Evolutionary conservation across 2,797 vertebrate species (phyloP).

Genomic region (Neosilurus hyrtlii): DNA sequence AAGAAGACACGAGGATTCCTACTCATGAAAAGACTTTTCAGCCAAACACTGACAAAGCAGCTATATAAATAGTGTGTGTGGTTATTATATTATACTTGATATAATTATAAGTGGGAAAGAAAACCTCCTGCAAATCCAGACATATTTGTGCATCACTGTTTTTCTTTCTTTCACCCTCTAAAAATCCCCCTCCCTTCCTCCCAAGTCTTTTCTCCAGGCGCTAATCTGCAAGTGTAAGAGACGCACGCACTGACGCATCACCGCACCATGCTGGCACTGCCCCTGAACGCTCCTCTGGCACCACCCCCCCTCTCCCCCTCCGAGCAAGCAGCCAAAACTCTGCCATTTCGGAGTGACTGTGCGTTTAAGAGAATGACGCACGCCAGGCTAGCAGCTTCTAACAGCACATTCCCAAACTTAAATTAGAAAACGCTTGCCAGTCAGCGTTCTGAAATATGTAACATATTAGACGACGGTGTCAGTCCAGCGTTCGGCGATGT

Average conservation of each 20-base stretch:
- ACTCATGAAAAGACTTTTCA: neutral
- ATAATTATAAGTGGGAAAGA: neutral
- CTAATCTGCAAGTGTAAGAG: conserved; percentile 47
- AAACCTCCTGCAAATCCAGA: conserved; percentile 26
- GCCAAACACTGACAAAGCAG: neutral
- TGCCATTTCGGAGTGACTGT: conserved; percentile 31
- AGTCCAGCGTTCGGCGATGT: neutral
- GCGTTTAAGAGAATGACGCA: conserved; percentile 36
- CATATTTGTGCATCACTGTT: conserved; percentile 38
- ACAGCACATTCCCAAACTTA: neutral
- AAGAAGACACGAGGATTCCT: neutral
- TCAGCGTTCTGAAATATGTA: neutral
- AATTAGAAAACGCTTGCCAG: conserved; percentile 6
- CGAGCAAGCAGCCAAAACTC: conserved; percentile 29
- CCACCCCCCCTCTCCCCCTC: conserved; percentile 21
- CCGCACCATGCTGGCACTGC: conserved; percentile 39
- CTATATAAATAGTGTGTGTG: neutral
- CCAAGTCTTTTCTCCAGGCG: conserved; percentile 36
- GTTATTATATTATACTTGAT: neutral
- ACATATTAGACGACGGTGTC: neutral
- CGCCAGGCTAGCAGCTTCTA: conserved; percentile 17
- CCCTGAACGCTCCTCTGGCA: conserved; percentile 44
- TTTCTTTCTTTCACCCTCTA: neutral
- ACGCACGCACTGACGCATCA: conserved; percentile 45
- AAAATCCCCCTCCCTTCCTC: neutral